Evolutionary conservation across 2,113 vertebrate genomes (phyloP), one percentile per base, ranked within the genome.

Genomic region (Corythaeola cristata): DNA sequence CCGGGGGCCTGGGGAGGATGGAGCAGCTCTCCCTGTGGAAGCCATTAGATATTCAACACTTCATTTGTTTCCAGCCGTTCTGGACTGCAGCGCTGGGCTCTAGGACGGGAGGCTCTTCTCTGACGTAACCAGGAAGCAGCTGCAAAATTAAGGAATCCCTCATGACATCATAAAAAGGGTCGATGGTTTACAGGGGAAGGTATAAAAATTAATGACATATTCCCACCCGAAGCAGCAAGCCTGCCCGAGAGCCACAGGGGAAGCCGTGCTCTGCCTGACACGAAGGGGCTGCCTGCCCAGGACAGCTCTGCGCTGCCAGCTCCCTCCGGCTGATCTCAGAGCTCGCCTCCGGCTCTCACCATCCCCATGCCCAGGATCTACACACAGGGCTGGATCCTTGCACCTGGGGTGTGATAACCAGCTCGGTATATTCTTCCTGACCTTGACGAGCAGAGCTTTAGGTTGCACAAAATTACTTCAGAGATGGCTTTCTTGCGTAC

Each of bases 101-200:
- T 94, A 95, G 97, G 96, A 98, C 93, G 94, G 97, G 97, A 98
- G 97, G 97, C 97, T 98, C 97, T 97, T 98, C 98, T 98, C 98
- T 98, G 98, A 98, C 97, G 98, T 98, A 98, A 98, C 97, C 98
- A 98, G 98, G 98, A 98, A 98, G 98, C 98, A 98, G 98, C 98
- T 98, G 98, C 98, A 98, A 98, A 98, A 98, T 98, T 98, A 98
- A 98, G 98, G 98, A 98, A 98, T 98, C 98, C 98, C 98, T 98
- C 97, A 98, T 98, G 98, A 98, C 98, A 98, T 98, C 98, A 98
- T 98, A 98, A 98, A 98, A 98, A 98, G 97, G 97, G 98, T 98
- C 90, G 94, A 97, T 93, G 97, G 98, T 98, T 98, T 98, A 98
- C 98, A 98, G 98, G 98, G 98, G 97, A 98, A 98, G 97, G 98